A percentile compares a stretch with the other conserved stretches of the same genome.
Evolutionary conservation across 2,888 invertebrate genomes (phyloP).

Genomic region (Beris chalybata): DNA sequence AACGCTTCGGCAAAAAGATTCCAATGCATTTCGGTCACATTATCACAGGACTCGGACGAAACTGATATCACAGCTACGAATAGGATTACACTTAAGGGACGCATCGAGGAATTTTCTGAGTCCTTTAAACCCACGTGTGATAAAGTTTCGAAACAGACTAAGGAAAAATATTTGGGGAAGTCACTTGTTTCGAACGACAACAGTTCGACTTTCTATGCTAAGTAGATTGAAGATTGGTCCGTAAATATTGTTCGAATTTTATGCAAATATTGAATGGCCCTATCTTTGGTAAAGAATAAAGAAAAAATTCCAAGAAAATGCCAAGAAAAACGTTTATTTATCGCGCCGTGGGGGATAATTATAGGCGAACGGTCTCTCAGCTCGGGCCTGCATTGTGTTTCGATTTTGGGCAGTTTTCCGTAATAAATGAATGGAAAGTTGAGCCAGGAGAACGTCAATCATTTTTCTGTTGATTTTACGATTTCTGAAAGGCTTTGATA

Average conservation of each 20-base stretch:
- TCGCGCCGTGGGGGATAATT: no score
- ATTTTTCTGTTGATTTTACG: no score
- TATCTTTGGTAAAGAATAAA: no score
- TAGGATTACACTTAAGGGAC: neutral
- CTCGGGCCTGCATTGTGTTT: no score
- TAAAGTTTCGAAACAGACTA: neutral
- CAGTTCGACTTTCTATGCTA: neutral
- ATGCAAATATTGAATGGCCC: constrained; percentile 1
- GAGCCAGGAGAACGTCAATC: no score
- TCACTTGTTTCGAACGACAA: neutral
- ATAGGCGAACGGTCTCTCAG: no score
- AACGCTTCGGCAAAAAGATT: constrained; percentile 4
- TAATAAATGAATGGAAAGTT: no score
- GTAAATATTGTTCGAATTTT: constrained; percentile 3
- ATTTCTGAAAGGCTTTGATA: no score
- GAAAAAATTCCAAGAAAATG: no score
- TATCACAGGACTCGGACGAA: constrained; percentile 3
- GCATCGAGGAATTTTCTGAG: neutral
- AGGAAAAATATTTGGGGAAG: neutral
- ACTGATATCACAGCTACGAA: neutral
- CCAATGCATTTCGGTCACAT: constrained; percentile 19
- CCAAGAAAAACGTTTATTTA: no score
- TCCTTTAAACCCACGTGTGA: neutral
- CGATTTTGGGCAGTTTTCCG: no score
- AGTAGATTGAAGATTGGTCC: neutral